These are phyloP conservation scores for Pegoplata infirma DNA, from an alignment of 2,888 invertebrate genomes.

Conservation along the genomic window DNA sequence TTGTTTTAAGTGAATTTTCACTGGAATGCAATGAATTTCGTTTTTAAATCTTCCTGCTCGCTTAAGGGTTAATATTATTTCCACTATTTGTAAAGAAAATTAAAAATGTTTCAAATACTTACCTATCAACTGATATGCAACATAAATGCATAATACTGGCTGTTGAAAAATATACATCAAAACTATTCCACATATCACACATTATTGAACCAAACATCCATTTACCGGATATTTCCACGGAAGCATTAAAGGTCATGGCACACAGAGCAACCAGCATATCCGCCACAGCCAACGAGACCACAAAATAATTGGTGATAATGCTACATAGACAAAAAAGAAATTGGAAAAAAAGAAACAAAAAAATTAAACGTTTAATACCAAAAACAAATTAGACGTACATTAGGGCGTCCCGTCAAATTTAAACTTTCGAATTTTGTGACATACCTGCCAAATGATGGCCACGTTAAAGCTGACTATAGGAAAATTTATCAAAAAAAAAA, in stretches of 20 bases:
- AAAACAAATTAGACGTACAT: background rate
- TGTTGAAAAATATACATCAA: slow-evolving; percentile 95
- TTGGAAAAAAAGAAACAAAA: slow-evolving; percentile 23
- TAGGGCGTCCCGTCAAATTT: too few species aligned
- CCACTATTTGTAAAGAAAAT: too few species aligned
- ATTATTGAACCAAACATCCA: slow-evolving; percentile 94
- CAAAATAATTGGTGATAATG: slow-evolving; percentile 96
- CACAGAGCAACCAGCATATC: slow-evolving; percentile 95
- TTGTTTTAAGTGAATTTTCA: too few species aligned
- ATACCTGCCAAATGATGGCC: too few species aligned
- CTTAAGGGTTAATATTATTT: too few species aligned
- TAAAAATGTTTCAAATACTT: too few species aligned
- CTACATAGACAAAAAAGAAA: slow-evolving; percentile 74
- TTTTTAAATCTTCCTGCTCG: too few species aligned
- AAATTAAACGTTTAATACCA: background rate
- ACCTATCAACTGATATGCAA: slow-evolving; percentile 92
- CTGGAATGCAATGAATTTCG: too few species aligned
- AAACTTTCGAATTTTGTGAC: too few species aligned
- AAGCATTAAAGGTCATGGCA: slow-evolving; percentile 95
- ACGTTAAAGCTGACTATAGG: too few species aligned
- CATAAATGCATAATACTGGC: slow-evolving; percentile 95
- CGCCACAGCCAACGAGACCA: slow-evolving; percentile 95
- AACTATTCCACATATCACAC: slow-evolving; percentile 96
- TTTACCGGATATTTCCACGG: slow-evolving; percentile 88
- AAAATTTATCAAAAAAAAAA: too few species aligned